Evolutionary conservation across 2,113 vertebrate species (phyloP).

Genomic region (Odocoileus virginianus): DNA sequence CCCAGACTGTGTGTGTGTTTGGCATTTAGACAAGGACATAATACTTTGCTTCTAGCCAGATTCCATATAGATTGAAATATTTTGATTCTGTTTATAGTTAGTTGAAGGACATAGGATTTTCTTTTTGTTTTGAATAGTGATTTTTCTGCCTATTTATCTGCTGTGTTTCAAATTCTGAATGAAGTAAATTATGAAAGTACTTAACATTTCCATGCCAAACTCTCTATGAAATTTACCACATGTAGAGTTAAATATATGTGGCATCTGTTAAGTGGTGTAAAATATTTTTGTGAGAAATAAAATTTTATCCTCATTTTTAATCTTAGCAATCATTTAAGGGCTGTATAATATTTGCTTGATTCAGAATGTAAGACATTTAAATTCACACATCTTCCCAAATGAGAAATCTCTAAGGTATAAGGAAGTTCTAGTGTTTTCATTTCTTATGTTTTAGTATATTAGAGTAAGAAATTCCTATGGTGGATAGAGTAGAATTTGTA

Average conservation of each 20-base stretch:
- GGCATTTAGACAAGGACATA: neutral
- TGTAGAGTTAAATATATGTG: neutral
- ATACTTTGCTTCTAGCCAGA: neutral
- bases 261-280: neutral
- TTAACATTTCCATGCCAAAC: neutral
- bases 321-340: neutral
- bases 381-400: neutral
- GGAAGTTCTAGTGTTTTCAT: neutral
- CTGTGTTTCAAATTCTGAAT: conserved; percentile 20
- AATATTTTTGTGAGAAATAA: neutral
- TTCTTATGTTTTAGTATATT: neutral
- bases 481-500: neutral
- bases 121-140: neutral
- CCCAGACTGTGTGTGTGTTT: neutral
- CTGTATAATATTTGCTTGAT: neutral
- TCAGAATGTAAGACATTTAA: neutral
- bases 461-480: neutral
- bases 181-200: neutral
- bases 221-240: neutral
- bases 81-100: neutral
- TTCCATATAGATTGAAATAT: neutral
- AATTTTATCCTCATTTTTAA: neutral
- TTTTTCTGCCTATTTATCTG: neutral
- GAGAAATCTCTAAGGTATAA: neutral
- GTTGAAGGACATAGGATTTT: neutral